These are phyloP conservation scores for Philereme transversata DNA, from an alignment of 2,888 invertebrate species.

Conservation along the genomic window DNA sequence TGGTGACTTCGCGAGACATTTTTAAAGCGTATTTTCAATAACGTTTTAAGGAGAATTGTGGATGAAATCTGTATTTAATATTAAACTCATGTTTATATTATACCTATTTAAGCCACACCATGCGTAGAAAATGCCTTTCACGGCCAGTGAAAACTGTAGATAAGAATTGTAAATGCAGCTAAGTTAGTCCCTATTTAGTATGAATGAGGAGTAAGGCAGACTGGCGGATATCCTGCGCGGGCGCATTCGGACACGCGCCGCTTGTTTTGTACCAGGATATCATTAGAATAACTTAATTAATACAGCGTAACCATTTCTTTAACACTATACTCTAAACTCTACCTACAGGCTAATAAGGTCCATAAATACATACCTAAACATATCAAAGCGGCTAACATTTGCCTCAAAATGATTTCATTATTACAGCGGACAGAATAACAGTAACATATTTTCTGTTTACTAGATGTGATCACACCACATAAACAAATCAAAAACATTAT, in stretches of 20 bases:
- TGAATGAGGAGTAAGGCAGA: slow-evolving; percentile 54
- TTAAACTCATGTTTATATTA: slow-evolving; percentile 8
- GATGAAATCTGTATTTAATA: slow-evolving; percentile 6
- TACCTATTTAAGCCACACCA: slow-evolving; percentile 17
- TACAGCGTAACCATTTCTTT: neutral
- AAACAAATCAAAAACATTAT: neutral
- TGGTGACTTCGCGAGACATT: neutral
- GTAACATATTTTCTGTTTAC: too few relatives aligned
- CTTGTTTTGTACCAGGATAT: slow-evolving; percentile 40
- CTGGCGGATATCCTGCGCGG: slow-evolving; percentile 64
- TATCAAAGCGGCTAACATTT: neutral
- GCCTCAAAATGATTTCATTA: neutral
- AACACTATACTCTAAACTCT: neutral
- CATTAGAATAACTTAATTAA: slow-evolving; percentile 34
- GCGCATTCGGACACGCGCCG: slow-evolving; percentile 46
- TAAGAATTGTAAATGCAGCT: slow-evolving; percentile 41
- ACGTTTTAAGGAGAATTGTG: neutral
- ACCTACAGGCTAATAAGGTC: too few relatives aligned
- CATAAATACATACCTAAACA: neutral
- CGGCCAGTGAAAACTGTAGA: slow-evolving; percentile 42
- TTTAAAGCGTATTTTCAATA: neutral
- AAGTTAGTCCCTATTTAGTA: slow-evolving; percentile 53
- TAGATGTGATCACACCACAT: too few relatives aligned
- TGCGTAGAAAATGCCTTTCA: slow-evolving; percentile 48
- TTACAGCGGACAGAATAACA: too few relatives aligned